These are phyloP conservation scores for Parnassius glacialis DNA, from an alignment of 2,888 invertebrate genomes.

Conservation along the genomic window DNA sequence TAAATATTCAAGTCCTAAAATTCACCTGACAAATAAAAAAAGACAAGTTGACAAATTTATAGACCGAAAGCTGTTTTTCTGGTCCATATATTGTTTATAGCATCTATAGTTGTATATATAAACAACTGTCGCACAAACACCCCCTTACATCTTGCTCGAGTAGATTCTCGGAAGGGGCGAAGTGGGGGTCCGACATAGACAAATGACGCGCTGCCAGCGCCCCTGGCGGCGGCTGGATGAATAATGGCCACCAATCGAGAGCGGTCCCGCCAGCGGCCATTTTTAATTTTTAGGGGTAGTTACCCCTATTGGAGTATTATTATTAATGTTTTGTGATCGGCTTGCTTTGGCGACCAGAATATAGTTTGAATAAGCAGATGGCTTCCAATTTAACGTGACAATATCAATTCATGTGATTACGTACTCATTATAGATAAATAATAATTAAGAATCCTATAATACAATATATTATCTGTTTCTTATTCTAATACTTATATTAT, in stretches of 20 bases:
- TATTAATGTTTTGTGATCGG: slow-evolving; percentile 49
- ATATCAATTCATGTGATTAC: too few species aligned
- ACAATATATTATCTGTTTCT: too few species aligned
- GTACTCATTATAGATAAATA: too few species aligned
- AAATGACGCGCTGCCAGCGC: slow-evolving; percentile 67
- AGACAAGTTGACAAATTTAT: slow-evolving; percentile 1
- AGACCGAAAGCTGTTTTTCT: slow-evolving; percentile 6
- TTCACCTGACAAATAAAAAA: slow-evolving; percentile 13
- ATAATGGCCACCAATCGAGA: slow-evolving; percentile 76
- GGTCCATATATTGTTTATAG: slow-evolving; percentile 17
- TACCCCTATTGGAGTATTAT: slow-evolving; percentile 59
- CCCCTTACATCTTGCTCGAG: slow-evolving; percentile 63
- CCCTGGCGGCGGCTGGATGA: slow-evolving; percentile 72
- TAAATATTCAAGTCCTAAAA: background rate
- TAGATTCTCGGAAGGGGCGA: slow-evolving; percentile 58
- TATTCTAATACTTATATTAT: too few species aligned
- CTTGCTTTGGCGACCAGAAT: slow-evolving; percentile 31
- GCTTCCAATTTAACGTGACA: background rate
- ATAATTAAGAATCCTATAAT: too few species aligned
- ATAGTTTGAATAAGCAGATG: slow-evolving; percentile 8
- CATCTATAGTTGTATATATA: slow-evolving; percentile 23
- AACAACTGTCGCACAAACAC: slow-evolving; percentile 34
- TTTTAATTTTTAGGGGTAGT: slow-evolving; percentile 79
- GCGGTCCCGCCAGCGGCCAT: slow-evolving; percentile 72
- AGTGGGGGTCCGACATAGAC: slow-evolving; percentile 68